These are phyloP conservation scores for Pelosia muscerda DNA, from an alignment of 2,888 invertebrate genomes.

Conservation along the genomic window DNA sequence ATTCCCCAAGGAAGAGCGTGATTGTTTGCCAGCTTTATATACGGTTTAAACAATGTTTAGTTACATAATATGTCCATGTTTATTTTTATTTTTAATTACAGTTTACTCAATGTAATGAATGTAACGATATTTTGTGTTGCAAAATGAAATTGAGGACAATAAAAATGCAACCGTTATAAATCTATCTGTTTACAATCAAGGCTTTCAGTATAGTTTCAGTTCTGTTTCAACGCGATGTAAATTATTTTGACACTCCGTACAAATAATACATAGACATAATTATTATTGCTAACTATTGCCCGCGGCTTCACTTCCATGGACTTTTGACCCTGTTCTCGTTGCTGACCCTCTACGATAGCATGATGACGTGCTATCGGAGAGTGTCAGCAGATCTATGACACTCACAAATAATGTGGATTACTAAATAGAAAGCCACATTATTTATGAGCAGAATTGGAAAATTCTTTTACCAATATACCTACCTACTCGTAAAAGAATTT, in stretches of 20 bases:
- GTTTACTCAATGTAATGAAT: neutral
- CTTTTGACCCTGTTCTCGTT: too few species aligned
- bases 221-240: neutral
- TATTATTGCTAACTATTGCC: too few species aligned
- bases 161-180: conserved; percentile 1
- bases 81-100: neutral
- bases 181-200: neutral
- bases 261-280: neutral
- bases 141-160: neutral
- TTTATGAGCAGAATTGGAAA: too few species aligned
- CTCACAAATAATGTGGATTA: too few species aligned
- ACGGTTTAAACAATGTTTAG: neutral
- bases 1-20: neutral
- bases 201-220: conserved; percentile 4
- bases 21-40: neutral
- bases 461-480: too few species aligned
- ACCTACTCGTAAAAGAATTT: too few species aligned
- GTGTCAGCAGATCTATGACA: too few species aligned
- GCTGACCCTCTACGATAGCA: too few species aligned
- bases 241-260: neutral
- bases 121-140: neutral
- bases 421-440: too few species aligned
- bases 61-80: neutral
- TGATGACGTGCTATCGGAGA: too few species aligned
- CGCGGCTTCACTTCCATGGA: too few species aligned